A percentile compares a stretch with the other conserved stretches of the same genome.
These are phyloP conservation scores for Carcharodon carcharias DNA, from an alignment of 2,797 vertebrate species.

Conservation along the genomic window DNA sequence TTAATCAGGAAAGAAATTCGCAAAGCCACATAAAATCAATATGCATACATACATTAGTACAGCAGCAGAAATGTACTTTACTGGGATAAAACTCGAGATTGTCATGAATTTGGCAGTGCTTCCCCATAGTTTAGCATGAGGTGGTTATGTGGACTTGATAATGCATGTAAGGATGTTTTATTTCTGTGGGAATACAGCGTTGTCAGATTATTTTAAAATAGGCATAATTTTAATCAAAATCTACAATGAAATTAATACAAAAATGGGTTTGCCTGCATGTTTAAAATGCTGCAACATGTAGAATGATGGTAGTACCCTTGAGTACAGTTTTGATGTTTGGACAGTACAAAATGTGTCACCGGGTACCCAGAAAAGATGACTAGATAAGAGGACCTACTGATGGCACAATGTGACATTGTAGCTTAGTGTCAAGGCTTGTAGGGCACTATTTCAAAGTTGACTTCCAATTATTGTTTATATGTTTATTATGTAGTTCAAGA, in stretches of 20 bases:
- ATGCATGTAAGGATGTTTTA: background rate
- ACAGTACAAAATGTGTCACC: background rate
- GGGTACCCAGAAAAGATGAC: background rate
- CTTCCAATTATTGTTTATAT: background rate
- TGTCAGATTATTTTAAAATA: background rate
- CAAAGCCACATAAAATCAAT: background rate
- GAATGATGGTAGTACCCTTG: background rate
- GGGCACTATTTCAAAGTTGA: background rate
- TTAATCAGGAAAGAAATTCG: background rate
- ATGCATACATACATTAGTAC: background rate
- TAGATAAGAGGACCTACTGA: background rate
- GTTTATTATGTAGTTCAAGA: background rate
- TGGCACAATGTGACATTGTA: background rate
- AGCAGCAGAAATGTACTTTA: background rate
- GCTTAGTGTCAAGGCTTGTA: background rate
- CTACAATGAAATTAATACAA: background rate
- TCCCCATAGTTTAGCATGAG: background rate
- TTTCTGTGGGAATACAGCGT: background rate
- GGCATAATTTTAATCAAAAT: background rate
- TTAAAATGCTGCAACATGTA: background rate
- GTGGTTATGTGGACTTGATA: background rate
- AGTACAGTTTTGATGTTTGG: conserved; percentile 6
- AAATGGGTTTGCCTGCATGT: background rate
- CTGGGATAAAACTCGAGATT: background rate
- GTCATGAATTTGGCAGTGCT: background rate